Conservation (phyloP, 2,113 vertebrate species). For the Passer domesticus region DNA sequence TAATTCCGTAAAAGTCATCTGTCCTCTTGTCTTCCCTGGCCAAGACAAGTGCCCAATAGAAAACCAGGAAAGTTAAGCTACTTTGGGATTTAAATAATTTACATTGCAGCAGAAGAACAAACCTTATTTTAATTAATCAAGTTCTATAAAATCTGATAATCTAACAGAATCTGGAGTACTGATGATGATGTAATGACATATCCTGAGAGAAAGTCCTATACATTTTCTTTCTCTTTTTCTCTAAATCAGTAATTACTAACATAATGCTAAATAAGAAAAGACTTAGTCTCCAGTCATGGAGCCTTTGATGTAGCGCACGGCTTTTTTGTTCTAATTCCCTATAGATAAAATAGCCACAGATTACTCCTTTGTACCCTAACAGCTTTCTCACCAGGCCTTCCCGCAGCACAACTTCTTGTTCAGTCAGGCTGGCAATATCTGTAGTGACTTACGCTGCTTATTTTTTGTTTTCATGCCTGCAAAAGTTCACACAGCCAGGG, state of each 20-base stretch:
- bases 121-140: conserved; percentile 13
- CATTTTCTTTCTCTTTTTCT: conserved; percentile 6
- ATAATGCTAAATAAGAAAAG: conserved; percentile 48
- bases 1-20: conserved; percentile 15
- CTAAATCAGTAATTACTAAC: conserved; percentile 44
- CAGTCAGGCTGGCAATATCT: conserved; percentile 58
- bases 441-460: conserved; percentile 38
- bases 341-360: conserved; percentile 51
- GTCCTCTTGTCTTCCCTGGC: neutral
- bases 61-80: neutral
- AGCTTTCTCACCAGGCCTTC: conserved; percentile 54
- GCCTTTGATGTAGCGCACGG: neutral
- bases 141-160: neutral
- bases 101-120: neutral
- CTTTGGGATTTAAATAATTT: conserved; percentile 29
- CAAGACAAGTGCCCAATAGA: neutral
- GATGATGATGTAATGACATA: conserved; percentile 8
- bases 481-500: conserved; percentile 57
- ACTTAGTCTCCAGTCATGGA: conserved; percentile 5
- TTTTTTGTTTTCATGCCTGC: conserved; percentile 44
- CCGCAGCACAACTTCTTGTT: conserved; percentile 53
- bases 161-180: neutral
- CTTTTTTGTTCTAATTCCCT: conserved; percentile 54
- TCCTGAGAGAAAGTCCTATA: neutral
- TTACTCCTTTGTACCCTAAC: conserved; percentile 56